Evolutionary conservation across 1,140 invertebrate species (phyloP), one percentile per base, ranked within the genome.

Genomic region (Latrodectus geometricus): DNA sequence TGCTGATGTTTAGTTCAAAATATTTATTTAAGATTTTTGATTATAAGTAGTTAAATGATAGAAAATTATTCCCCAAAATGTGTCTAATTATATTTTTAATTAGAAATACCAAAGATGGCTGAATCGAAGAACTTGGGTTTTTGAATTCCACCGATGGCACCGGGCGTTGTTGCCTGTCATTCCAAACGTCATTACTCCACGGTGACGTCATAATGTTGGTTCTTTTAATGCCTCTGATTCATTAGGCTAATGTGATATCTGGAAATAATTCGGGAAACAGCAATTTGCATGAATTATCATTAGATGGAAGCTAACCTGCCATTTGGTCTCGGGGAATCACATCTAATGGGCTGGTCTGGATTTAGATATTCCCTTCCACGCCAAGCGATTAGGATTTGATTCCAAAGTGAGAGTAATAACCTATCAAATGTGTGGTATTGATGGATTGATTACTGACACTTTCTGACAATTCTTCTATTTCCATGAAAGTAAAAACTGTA

Each of bases 271-370:
- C 73, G 35, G 56, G 61, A 49, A 74, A 74, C 49, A 20, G 76
- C 72, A 35, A 84, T 84, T 84, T 84, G 73, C 82, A 84, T 84
- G 82, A 84, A 84, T 84, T 84, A 84, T 56, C 82, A 84, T 84
- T 76, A 84, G 70, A 35, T 76, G 61, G 56, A 20, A 61, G 54
- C 61, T 56, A 61, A 72, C 76, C 76, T 56, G 49, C 50, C n/a
- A 75, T 54, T 49, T 74, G 72, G 49, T 8, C 49, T 8, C 54
- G 5, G 76, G 35, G 76, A 79, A 49, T 79, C 76, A 68, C 50
- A 79, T 66, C 76, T 79, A 49, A 79, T 79, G 74, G 74, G 52
- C 11, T 14, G 54, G 17, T 14, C 54, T 61, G 17, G 54, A 61
- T 61, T 61, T 61, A 61, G 54, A 61, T 61, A 61, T 61, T 61